Evolutionary conservation across 1,140 invertebrate genomes (phyloP).

Genomic region (Drosophila prosaltans): DNA sequence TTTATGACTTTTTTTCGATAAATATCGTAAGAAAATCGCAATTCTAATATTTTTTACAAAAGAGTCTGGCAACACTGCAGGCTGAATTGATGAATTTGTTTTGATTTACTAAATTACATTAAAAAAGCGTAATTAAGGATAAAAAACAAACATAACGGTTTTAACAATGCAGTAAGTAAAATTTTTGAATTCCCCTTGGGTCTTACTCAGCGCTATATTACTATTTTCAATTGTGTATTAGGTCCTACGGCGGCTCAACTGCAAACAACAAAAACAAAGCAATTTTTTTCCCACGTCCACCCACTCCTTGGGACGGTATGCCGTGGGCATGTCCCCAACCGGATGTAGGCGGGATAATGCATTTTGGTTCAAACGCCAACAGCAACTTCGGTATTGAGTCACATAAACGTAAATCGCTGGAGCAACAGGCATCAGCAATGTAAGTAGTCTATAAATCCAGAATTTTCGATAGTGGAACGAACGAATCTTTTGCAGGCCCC

Average conservation of each 20-base stretch:
- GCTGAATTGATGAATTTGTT: background rate
- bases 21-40: background rate
- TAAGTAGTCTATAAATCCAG: constrained; percentile 19
- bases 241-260: constrained; percentile 39
- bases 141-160: background rate
- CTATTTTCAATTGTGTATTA: background rate
- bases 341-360: constrained; percentile 57
- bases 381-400: constrained; percentile 50
- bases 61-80: constrained; percentile 21
- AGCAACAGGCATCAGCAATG: constrained; percentile 53
- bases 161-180: constrained; percentile 48
- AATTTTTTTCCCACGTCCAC: constrained; percentile 42
- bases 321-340: constrained; percentile 71
- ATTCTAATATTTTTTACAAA: background rate
- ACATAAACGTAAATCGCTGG: constrained; percentile 65
- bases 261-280: constrained; percentile 30
- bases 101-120: constrained; percentile 1
- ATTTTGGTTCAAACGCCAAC: constrained; percentile 61
- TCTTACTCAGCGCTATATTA: background rate
- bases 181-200: background rate
- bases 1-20: constrained; percentile 42
- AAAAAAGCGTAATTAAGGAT: background rate
- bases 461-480: background rate
- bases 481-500: constrained; percentile 81
- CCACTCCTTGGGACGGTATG: constrained; percentile 60